Evolutionary conservation across 2,797 vertebrate genomes (phyloP).

Genomic region (Pristis pectinata): DNA sequence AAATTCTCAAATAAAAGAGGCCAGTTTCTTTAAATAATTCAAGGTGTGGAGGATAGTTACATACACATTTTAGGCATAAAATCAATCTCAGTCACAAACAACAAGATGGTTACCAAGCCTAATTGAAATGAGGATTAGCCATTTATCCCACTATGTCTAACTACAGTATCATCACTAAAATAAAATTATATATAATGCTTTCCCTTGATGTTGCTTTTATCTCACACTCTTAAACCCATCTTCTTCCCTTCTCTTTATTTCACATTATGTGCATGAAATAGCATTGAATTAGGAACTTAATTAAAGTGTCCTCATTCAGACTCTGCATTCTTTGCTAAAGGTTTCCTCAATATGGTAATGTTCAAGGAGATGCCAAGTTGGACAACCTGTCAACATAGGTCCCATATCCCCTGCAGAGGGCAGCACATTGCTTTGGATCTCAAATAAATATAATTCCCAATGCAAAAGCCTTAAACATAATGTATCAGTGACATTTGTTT

Average conservation of each 20-base stretch:
- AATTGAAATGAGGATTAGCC: too few relatives aligned
- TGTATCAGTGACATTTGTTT: not conserved
- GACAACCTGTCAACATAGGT: not conserved
- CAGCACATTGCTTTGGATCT: too few relatives aligned
- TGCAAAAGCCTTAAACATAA: not conserved
- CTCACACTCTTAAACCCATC: too few relatives aligned
- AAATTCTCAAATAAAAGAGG: too few relatives aligned
- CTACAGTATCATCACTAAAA: too few relatives aligned
- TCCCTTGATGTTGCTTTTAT: not conserved
- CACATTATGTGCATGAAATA: not conserved
- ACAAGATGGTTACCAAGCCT: too few relatives aligned
- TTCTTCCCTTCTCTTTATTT: not conserved
- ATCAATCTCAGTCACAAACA: too few relatives aligned
- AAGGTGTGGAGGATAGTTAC: too few relatives aligned
- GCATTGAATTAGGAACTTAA: not conserved
- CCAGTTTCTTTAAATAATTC: too few relatives aligned
- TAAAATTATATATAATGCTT: not conserved
- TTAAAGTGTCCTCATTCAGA: not conserved
- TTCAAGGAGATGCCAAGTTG: not conserved
- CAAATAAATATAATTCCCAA: not conserved
- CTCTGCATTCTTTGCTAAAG: not conserved
- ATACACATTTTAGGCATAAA: too few relatives aligned
- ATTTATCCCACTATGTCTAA: too few relatives aligned
- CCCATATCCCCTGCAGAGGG: not conserved
- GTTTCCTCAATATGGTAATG: not conserved